Conservation (phyloP, 2,113 vertebrate species). For the Nannospalax galili region DNA sequence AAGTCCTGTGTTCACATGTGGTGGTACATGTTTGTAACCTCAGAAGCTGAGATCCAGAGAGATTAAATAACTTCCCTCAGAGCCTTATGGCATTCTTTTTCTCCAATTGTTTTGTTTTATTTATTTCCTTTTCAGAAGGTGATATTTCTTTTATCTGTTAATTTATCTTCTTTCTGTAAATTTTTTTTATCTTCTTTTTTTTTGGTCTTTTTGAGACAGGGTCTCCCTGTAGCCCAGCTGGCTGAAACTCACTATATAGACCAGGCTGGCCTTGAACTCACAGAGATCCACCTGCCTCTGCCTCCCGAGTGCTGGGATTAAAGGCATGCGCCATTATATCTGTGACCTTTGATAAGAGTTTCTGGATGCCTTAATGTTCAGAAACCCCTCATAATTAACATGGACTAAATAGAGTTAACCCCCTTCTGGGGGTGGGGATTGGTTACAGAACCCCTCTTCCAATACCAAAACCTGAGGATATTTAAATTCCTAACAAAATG, state of each 20-base stretch:
- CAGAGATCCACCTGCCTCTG: background rate
- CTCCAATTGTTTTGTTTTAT: background rate
- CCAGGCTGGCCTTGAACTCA: background rate
- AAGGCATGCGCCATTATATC: background rate
- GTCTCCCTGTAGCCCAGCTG: background rate
- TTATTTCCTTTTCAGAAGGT: background rate
- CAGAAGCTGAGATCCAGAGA: background rate
- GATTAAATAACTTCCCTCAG: background rate
- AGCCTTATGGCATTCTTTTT: background rate
- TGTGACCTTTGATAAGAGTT: slow-evolving; percentile 11
- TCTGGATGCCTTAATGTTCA: background rate
- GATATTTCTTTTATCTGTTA: background rate
- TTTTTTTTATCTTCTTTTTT: too few relatives aligned
- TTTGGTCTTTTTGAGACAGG: background rate
- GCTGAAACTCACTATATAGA: background rate
- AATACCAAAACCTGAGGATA: background rate
- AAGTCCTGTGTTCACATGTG: too few relatives aligned
- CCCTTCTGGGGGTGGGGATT: background rate
- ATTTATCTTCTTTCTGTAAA: too few relatives aligned
- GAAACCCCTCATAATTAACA: slow-evolving; percentile 19
- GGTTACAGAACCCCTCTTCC: background rate
- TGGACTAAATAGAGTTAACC: background rate
- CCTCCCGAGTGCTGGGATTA: background rate
- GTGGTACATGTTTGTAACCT: background rate
- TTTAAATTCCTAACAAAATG: too few relatives aligned